Base-by-base conservation (phyloP, 37 sponge, comb jelly and placozoan genomes). In the Mnemiopsis leidyi region DNA sequence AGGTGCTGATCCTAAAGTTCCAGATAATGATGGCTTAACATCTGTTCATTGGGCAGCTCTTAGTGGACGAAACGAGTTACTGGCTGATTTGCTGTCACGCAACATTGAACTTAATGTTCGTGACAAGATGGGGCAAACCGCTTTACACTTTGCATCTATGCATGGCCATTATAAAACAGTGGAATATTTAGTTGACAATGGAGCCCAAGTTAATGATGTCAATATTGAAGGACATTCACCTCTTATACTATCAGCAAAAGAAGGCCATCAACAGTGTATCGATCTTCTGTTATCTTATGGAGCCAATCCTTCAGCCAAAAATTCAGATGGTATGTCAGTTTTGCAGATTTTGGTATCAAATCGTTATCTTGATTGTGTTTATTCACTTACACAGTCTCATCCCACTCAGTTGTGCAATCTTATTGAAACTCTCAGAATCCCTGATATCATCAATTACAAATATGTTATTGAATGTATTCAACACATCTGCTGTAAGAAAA, bases 1-100 rank as follows among this genome's bases (percentile, higher is more conserved):
- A 26, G 90, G 90, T 32, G 90, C 90, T 18, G 90, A 85, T 85
- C 61, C 90, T 39, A 85, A 38, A 38, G 90, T 85, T n/a, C 90
- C 90, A 36, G 90, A 85, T 39, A 85, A 85, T 25, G 90, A 85
- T 40, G 90, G 90, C 1, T 37, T 85, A 39, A 85, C 90, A 21
- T 85, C 90, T 40, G 90, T 98, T 0, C 99, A 98, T 93, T 98
- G 99, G 99, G 68, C 95, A 30, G 99, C 99, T 36, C 94, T 96
- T 33, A 97, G 96, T 95, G 99, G 99, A 0, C 76, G 96, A 0
- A 95, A 94, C 0, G 96, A 95, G 76, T 93, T 98, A 0, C 93
- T 98, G 25, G 93, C 94, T 21, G 93, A 82, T 68, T 83, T 97
- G 61, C 76, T 97, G 2, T 85, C 90, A 85, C 32, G 90, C 23